These are phyloP conservation scores for Ochropleura plecta DNA, from an alignment of 2,888 invertebrate genomes.

Conservation along the genomic window DNA sequence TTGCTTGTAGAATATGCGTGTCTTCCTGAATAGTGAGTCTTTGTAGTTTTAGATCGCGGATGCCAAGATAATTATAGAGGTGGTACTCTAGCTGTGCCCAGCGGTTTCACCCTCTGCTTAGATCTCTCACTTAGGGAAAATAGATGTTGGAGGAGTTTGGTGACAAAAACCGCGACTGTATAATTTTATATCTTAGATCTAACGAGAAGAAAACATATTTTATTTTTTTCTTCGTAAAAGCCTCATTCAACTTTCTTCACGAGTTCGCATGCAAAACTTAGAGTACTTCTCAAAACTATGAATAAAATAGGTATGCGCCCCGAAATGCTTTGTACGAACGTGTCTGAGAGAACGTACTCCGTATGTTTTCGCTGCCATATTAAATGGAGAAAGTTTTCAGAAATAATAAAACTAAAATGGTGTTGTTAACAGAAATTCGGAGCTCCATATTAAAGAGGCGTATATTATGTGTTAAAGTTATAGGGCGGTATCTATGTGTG, in stretches of 20 bases:
- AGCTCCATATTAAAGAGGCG: constrained; percentile 33
- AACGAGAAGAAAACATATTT: constrained; percentile 3
- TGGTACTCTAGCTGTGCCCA: too few relatives aligned
- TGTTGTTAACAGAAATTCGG: constrained; percentile 41
- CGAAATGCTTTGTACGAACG: constrained; percentile 53
- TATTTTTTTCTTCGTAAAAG: constrained; percentile 11
- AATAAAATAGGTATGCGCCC: constrained; percentile 52
- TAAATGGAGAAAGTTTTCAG: constrained; percentile 57
- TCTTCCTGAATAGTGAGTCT: constrained; percentile 1
- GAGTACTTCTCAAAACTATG: constrained; percentile 43
- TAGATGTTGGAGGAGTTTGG: too few relatives aligned
- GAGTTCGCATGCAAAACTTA: constrained; percentile 27
- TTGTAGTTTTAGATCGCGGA: neutral
- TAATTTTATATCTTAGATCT: too few relatives aligned
- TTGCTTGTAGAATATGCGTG: neutral
- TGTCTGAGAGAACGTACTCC: constrained; percentile 39
- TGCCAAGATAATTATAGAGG: neutral
- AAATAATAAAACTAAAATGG: constrained; percentile 55
- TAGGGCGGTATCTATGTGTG: constrained; percentile 41
- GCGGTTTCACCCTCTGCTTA: too few relatives aligned
- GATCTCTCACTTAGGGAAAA: too few relatives aligned
- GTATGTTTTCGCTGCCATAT: constrained; percentile 38
- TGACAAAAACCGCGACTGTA: too few relatives aligned
- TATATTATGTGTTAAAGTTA: constrained; percentile 34
- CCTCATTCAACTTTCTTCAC: constrained; percentile 20